Percentiles rank a stretch among this genome's conserved stretches.
phyloP scores from a whole-genome alignment of 2,113 vertebrate species.

The Corythaixoides concolor region DNA sequence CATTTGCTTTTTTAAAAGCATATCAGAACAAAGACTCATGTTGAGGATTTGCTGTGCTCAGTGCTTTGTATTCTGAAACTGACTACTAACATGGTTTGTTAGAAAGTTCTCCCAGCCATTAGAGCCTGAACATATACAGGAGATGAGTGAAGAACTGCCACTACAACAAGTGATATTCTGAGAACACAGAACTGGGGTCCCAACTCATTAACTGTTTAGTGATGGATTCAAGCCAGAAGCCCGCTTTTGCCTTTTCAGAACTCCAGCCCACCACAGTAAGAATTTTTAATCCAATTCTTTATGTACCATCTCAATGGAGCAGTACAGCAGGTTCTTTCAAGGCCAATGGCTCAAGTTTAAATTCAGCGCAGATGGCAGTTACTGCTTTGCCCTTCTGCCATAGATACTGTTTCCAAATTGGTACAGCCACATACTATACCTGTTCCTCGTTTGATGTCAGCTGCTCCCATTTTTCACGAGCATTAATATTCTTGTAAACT shows the following conservation, averaged over 20 bases:
- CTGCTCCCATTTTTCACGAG: not conserved
- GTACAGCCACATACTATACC: not conserved
- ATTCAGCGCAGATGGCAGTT: not conserved
- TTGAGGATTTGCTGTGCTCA: not conserved
- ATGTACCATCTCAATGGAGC: not conserved
- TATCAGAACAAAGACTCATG: not conserved
- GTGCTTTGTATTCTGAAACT: not conserved
- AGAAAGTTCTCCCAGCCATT: not conserved
- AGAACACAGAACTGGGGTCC: not conserved
- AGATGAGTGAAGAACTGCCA: not conserved
- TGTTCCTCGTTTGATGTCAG: not conserved
- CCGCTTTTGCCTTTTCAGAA: not conserved
- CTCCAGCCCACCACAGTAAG: not conserved
- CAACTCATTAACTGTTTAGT: not conserved
- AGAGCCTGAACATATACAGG: not conserved
- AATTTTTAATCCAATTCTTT: not conserved
- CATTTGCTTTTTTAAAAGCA: not conserved
- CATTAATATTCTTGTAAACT: not conserved
- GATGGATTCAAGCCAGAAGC: not conserved
- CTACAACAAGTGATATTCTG: not conserved
- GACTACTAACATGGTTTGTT: not conserved
- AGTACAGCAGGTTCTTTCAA: not conserved
- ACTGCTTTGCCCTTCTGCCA: not conserved
- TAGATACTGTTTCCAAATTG: not conserved
- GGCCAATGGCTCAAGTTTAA: not conserved